phyloP scores from a whole-genome alignment of 2,797 vertebrate genomes.

The Pseudopleuronectes americanus region DNA sequence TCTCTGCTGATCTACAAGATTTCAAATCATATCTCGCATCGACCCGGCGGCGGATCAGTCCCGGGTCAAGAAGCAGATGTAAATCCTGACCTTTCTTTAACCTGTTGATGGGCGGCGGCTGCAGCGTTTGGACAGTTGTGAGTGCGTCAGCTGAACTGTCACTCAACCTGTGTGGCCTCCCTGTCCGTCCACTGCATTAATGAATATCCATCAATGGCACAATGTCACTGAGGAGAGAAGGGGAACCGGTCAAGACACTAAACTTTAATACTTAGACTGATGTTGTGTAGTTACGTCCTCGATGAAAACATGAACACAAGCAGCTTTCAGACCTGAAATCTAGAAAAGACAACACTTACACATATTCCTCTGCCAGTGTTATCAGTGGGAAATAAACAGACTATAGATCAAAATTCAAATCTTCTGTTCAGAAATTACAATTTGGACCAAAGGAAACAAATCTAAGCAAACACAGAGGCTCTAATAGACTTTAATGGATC shows the following conservation, averaged over 20 bases:
- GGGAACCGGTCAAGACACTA: not conserved
- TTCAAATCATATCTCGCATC: slow-evolving; percentile 30
- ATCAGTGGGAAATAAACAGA: no score
- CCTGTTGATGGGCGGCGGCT: not conserved
- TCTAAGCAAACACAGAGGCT: no score
- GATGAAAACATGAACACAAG: no score
- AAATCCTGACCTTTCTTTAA: slow-evolving; percentile 25
- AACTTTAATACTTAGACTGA: not conserved
- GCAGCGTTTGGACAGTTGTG: not conserved
- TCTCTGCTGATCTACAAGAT: slow-evolving; percentile 32
- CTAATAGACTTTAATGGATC: no score
- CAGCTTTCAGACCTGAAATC: no score
- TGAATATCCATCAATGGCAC: not conserved
- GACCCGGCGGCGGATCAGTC: not conserved
- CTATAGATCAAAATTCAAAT: no score
- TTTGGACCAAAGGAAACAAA: no score
- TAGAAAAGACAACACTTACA: no score
- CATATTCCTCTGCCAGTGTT: no score
- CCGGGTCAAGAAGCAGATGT: slow-evolving; percentile 28
- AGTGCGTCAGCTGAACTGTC: slow-evolving; percentile 20
- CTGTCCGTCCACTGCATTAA: slow-evolving; percentile 1
- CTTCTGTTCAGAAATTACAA: no score
- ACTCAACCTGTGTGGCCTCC: not conserved
- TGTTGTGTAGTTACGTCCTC: not conserved
- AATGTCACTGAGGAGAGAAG: not conserved